Conservation (phyloP, 2,888 invertebrate species). For the Eucriotettix oculatus region DNA sequence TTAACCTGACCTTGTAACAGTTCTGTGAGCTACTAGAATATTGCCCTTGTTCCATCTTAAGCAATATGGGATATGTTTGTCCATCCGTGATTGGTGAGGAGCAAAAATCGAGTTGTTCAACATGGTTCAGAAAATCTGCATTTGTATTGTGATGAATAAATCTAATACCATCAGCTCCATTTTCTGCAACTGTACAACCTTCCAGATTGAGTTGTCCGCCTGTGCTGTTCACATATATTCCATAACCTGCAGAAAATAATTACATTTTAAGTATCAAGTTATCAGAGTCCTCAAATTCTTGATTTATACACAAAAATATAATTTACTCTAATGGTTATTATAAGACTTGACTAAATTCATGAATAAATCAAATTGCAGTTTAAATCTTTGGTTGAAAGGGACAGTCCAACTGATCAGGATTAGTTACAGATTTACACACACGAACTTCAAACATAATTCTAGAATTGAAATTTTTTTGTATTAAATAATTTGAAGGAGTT, state of each 20-base stretch:
- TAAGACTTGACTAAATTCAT: too few relatives aligned
- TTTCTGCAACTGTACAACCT: slow-evolving; percentile 61
- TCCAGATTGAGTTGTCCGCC: slow-evolving; percentile 65
- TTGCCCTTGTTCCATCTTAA: slow-evolving; percentile 64
- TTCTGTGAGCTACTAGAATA: slow-evolving; percentile 51
- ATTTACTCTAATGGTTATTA: too few relatives aligned
- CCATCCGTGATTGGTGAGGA: slow-evolving; percentile 65
- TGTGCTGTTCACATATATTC: slow-evolving; percentile 77
- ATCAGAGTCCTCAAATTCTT: too few relatives aligned
- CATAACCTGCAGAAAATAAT: slow-evolving; percentile 48
- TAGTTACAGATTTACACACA: too few relatives aligned
- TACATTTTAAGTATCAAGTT: background rate
- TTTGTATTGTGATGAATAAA: slow-evolving; percentile 63
- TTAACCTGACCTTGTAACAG: slow-evolving; percentile 43
- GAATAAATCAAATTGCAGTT: too few relatives aligned
- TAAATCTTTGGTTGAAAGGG: too few relatives aligned
- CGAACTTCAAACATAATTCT: too few relatives aligned
- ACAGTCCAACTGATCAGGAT: too few relatives aligned
- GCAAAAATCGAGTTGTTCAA: slow-evolving; percentile 57
- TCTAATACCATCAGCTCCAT: slow-evolving; percentile 80
- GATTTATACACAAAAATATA: too few relatives aligned
- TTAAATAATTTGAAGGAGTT: too few relatives aligned
- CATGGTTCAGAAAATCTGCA: slow-evolving; percentile 15
- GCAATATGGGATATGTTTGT: slow-evolving; percentile 73
- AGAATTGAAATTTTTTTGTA: too few relatives aligned